phyloP scores from a whole-genome alignment of 2,797 vertebrate species.

The Enteromius paludinosus region DNA sequence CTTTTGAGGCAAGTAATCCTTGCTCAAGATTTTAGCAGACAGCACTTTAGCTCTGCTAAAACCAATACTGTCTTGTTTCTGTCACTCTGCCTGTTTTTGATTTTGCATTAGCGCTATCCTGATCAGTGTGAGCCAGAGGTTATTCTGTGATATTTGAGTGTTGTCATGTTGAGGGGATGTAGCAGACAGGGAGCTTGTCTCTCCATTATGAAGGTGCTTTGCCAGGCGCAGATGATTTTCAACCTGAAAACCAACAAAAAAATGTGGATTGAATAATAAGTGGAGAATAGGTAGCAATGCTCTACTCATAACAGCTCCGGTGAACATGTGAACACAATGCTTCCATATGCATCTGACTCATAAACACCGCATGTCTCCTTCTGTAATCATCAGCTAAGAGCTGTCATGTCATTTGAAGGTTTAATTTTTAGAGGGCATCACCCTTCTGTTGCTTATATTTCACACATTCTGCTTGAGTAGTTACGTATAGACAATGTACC shows the following conservation, averaged over 20 bases:
- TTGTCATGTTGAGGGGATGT: constrained; percentile 2
- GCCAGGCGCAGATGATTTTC: neutral
- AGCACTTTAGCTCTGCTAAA: neutral
- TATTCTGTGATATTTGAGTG: constrained; percentile 39
- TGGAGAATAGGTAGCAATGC: neutral
- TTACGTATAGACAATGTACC: neutral
- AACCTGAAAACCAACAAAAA: neutral
- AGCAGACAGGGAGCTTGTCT: constrained; percentile 7
- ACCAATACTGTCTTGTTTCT: constrained; percentile 37
- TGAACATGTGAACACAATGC: constrained; percentile 15
- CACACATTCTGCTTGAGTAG: constrained; percentile 13
- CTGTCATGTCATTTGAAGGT: constrained; percentile 36
- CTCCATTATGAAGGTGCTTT: constrained; percentile 12
- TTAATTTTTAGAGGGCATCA: constrained; percentile 35
- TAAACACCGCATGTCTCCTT: constrained; percentile 13
- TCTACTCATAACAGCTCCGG: neutral
- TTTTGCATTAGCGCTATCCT: constrained; percentile 50
- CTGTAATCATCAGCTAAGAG: constrained; percentile 34
- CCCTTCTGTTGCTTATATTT: constrained; percentile 11
- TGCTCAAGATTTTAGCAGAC: neutral
- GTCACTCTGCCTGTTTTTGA: constrained; percentile 42
- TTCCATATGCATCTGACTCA: constrained; percentile 35
- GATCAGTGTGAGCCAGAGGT: constrained; percentile 23
- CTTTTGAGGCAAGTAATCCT: neutral
- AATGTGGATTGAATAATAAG: constrained; percentile 3